Evolutionary conservation across 2,888 invertebrate species (phyloP), one percentile per base, ranked within the genome.

Genomic region (Cylindroiulus punctatus): DNA sequence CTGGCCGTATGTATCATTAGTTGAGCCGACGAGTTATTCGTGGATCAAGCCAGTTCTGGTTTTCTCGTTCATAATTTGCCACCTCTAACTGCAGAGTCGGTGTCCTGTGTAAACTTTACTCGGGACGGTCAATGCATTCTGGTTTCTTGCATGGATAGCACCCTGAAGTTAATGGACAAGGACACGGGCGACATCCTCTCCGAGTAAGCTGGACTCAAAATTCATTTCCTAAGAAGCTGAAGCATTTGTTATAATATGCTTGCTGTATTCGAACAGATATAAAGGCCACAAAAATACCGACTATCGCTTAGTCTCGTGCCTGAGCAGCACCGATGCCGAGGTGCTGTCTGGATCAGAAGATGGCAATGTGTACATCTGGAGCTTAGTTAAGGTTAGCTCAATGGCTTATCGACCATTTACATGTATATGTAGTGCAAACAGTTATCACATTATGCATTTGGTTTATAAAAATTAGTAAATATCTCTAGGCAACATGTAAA

Each of bases 51-150:
- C 36, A 26, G n/a, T n/a, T 40, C 40, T 36, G 1, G 22, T 17
- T 42, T 84, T 42, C 14, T 32, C 17, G 19, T 32, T 5, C 14
- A 14, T 30, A 8, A 32, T 84, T 40, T 36, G 1, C 36, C 14
- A 22, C 32, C 3, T n/a, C 1, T 1, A 84, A 8, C 81, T 47
- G 52, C 89, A 94, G 95, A 94, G 88, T 93, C 98, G 2, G 93
- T 98, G 0, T 97, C 97, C 0, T 95, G 94, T 90, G 95, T 96
- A 0, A 94, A 93, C 88, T 93, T 98, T 89, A 98, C 98, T 0
- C 94, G 95, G 88, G 99, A 99, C 91, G 96, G 96, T 0, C 98
- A 98, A 90, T 99, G 99, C 90, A 92, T 96, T 87, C 92, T 99
- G 26, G 93, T 94, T 0, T 96, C 97, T 89, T 96, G 97, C 88